Percentiles rank a stretch among this genome's conserved stretches.
These are phyloP conservation scores for Nephrotoma appendiculata DNA, from an alignment of 2,888 invertebrate genomes.

Conservation along the genomic window DNA sequence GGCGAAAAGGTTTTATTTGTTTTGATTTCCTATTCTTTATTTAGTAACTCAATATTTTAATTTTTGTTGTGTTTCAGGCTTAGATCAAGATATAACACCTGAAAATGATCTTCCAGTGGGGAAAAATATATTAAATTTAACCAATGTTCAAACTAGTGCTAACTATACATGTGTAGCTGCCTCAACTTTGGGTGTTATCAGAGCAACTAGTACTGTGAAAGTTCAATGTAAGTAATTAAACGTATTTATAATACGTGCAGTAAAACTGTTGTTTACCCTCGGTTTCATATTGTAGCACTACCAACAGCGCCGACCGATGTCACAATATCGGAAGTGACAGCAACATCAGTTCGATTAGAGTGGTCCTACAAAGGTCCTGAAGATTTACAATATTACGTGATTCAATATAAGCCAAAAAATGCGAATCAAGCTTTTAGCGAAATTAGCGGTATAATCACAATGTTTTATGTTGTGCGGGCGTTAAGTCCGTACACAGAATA, in stretches of 20 bases:
- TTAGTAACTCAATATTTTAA: background rate
- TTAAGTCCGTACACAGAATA: constrained; percentile 91
- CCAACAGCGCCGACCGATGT: constrained; percentile 85
- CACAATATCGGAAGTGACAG: constrained; percentile 82
- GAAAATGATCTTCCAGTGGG: constrained; percentile 77
- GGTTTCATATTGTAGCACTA: constrained; percentile 44
- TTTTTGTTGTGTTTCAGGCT: constrained; percentile 28
- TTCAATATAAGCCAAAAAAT: constrained; percentile 92
- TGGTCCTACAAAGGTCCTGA: constrained; percentile 86
- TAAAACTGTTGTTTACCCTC: background rate
- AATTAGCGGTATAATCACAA: constrained; percentile 83
- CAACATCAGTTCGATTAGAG: constrained; percentile 78
- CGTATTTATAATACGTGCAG: too few species aligned
- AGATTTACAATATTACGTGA: constrained; percentile 89
- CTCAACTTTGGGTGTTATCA: constrained; percentile 85
- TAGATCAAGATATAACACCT: constrained; percentile 65
- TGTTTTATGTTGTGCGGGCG: constrained; percentile 80
- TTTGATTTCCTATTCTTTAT: background rate
- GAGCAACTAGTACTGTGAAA: constrained; percentile 74
- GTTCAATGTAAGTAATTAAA: constrained; percentile 69
- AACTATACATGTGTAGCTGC: constrained; percentile 97
- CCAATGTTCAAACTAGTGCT: constrained; percentile 77
- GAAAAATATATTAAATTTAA: constrained; percentile 72
- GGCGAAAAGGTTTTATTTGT: constrained; percentile 55
- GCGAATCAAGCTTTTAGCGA: constrained; percentile 83